A percentile compares a stretch with the other conserved stretches of the same genome.
phyloP scores from a whole-genome alignment of 2,113 vertebrate species.

The Lucifuga dentata region DNA sequence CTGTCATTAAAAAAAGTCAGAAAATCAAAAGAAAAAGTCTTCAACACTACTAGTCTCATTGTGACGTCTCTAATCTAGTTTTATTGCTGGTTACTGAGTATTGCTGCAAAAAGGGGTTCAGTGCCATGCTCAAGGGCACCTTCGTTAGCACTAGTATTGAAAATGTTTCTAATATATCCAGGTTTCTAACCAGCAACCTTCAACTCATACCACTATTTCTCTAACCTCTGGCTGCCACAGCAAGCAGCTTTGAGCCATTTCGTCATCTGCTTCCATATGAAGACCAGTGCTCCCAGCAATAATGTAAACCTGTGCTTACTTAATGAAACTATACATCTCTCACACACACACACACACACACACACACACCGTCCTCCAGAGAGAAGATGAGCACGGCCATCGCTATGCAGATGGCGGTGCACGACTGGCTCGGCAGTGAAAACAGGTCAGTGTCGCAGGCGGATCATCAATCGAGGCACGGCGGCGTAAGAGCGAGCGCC shows the following conservation, averaged over 20 bases:
- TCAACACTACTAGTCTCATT: neutral
- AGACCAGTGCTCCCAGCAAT: neutral
- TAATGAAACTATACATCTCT: slow-evolving; percentile 60
- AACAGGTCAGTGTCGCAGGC: slow-evolving; percentile 66
- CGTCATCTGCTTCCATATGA: slow-evolving; percentile 1
- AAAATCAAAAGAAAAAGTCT: neutral
- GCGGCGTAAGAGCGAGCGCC: slow-evolving; percentile 37
- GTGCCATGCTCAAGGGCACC: neutral
- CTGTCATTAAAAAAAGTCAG: too few species aligned
- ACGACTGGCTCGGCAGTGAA: slow-evolving; percentile 46
- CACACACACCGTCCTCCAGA: slow-evolving; percentile 6
- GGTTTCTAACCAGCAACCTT: too few species aligned
- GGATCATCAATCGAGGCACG: slow-evolving; percentile 70
- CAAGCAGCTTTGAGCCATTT: neutral
- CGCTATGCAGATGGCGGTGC: slow-evolving; percentile 23
- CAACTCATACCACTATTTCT: neutral
- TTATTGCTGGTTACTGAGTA: too few species aligned
- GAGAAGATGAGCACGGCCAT: slow-evolving; percentile 24
- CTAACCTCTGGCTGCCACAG: neutral
- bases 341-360: slow-evolving; percentile 9
- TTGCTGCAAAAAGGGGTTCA: neutral
- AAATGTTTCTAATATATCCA: too few species aligned
- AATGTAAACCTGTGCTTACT: slow-evolving; percentile 29
- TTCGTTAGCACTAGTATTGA: too few species aligned
- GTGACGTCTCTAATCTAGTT: neutral